Base-by-base conservation (phyloP, 2,797 vertebrate genomes). In the Pseudocheirus occidentalis region DNA sequence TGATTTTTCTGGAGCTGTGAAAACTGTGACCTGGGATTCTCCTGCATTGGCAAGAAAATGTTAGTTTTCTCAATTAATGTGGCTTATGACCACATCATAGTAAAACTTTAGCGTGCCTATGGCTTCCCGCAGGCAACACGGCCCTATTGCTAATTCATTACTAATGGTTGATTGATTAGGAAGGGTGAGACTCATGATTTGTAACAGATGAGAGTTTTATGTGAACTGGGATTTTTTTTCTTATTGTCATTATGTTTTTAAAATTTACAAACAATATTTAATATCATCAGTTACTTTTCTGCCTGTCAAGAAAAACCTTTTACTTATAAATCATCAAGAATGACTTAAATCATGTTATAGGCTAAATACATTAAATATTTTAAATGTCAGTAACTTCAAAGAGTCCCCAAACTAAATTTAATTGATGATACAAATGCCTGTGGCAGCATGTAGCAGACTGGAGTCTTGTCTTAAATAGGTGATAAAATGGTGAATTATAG, bases 391-490 rank as follows among this genome's bases (percentile, higher is more conserved):
- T 34, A 91, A 18, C 54, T 12, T 40, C 31, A 5, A 28, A 92
- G 90, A 14, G 2, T 16, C 28, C 21, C 0, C 0, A 59, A 58
- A 31, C 92, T 58, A 54, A 90, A 40, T 90, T 11, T 53, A 62
- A 59, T n/a, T n/a, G 54, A 4, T 40, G 55, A 29, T 28, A 55
- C 0, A 46, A 28, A 53, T 92, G 0, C 1, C 0, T 0, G 10
- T 62, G 66, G 92, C 58, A 73, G 31, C 31, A n/a, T 66, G 59
- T 73, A 73, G 27, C 92, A 6, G 31, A 13, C 31, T 34, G 34
- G 24, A n/a, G 9, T 54, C 92, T 55, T 53, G 12, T 54, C 58
- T 28, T 55, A 31, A 95, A 90, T 0, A 0, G 0, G 55, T 21
- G 52, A 91, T 21, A 92, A 92, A 96, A 1, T 54, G 73, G 40